Evolutionary conservation across 1,140 invertebrate genomes (phyloP).

Genomic region (Ctenoplectra terminalis): DNA sequence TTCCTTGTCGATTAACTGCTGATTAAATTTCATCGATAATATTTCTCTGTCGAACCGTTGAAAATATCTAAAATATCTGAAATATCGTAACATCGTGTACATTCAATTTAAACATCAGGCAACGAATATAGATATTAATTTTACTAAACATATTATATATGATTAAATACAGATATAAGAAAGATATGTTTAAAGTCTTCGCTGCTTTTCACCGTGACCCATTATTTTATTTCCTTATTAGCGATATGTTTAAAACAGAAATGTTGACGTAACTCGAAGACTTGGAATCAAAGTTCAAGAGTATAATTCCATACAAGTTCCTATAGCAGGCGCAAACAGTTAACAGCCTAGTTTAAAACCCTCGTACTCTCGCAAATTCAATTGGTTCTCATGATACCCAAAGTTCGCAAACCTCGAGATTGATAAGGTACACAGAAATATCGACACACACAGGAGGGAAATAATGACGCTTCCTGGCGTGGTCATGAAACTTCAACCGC

Average conservation of each 20-base stretch:
- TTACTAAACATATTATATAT: too few relatives aligned
- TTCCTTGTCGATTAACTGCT: background rate
- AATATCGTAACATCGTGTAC: too few relatives aligned
- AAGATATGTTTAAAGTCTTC: too few relatives aligned
- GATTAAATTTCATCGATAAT: background rate
- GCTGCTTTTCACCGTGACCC: too few relatives aligned
- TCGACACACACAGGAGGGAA: background rate
- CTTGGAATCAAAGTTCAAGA: background rate
- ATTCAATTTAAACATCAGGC: too few relatives aligned
- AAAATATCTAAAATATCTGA: background rate
- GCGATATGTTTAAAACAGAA: too few relatives aligned
- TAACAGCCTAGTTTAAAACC: background rate
- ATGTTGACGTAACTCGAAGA: background rate
- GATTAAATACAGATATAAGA: too few relatives aligned
- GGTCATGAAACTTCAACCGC: constrained; percentile 12
- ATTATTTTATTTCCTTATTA: too few relatives aligned
- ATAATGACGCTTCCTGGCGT: background rate
- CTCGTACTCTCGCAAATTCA: background rate
- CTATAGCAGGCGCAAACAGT: background rate
- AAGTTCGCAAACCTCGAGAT: background rate
- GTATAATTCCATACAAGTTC: background rate
- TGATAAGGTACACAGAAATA: background rate
- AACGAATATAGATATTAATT: too few relatives aligned
- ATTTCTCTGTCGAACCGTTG: rapidly evolving
- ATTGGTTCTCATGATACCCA: background rate